Percentiles rank a stretch among this genome's conserved stretches.
Evolutionary conservation across 2,797 vertebrate species (phyloP).

Genomic region (Telmatherina bonti): DNA sequence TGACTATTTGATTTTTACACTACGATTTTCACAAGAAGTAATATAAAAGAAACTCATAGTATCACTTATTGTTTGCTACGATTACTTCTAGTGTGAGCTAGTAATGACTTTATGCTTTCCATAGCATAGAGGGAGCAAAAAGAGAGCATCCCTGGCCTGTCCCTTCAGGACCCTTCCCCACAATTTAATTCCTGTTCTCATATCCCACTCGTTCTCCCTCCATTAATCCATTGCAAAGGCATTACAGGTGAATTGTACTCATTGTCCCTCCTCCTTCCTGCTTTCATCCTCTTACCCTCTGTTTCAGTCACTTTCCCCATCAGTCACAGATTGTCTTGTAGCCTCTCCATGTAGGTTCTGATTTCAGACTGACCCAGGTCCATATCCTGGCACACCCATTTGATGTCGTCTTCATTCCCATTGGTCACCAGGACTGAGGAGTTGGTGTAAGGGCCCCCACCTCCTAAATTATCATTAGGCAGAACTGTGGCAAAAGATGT

Average conservation of each 20-base stretch:
- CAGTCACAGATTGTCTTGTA: conserved; percentile 97
- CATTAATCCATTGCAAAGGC: conserved; percentile 83
- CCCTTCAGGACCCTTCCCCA: conserved; percentile 16
- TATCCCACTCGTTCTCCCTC: conserved; percentile 67
- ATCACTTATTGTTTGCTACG: conserved; percentile 65
- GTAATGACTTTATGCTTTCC: conserved; percentile 44
- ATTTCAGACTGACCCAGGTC: conserved; percentile 94
- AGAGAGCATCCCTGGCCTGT: conserved; percentile 25
- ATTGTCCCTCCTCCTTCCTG: conserved; percentile 58
- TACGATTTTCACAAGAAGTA: conserved; percentile 63
- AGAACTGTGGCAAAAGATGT: conserved; percentile 96
- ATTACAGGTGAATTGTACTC: conserved; percentile 86
- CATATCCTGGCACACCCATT: conserved; percentile 98
- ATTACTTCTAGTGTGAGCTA: conserved; percentile 63
- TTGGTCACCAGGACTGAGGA: conserved; percentile 80
- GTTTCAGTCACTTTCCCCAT: conserved; percentile 45
- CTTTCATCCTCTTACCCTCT: conserved; percentile 50
- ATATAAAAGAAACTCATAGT: conserved; percentile 53
- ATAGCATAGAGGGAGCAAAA: conserved; percentile 29
- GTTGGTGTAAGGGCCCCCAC: conserved; percentile 68
- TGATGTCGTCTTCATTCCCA: conserved; percentile 93
- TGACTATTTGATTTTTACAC: conserved; percentile 55
- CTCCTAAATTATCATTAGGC: conserved; percentile 86
- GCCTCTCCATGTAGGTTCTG: conserved; percentile 97
- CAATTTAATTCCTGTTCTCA: conserved; percentile 26